These are phyloP conservation scores for Drosophila nigrodunni DNA, from an alignment of 1,140 invertebrate species.

Conservation along the genomic window DNA sequence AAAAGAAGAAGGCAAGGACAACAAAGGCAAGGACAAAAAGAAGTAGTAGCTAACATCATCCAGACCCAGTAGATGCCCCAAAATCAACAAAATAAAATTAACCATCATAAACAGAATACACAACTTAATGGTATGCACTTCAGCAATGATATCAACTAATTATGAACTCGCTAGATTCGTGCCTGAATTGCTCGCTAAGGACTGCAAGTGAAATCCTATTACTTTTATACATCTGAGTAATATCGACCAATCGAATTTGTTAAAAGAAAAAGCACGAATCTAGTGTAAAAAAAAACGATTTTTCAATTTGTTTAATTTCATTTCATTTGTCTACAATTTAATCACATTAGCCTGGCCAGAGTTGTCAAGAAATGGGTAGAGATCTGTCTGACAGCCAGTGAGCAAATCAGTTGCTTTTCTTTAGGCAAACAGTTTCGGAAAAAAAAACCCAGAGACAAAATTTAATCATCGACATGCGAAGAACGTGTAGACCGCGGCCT, in stretches of 20 bases:
- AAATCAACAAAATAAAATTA: no score
- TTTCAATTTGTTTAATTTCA: background rate
- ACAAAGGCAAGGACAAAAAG: slow-evolving; percentile 45
- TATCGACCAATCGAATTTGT: no score
- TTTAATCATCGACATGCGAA: slow-evolving; percentile 31
- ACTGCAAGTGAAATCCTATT: no score
- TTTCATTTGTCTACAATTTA: background rate
- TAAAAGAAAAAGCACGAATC: no score
- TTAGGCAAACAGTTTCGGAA: background rate
- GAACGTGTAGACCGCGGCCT: slow-evolving; percentile 42
- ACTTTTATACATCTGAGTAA: no score
- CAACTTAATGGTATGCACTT: background rate
- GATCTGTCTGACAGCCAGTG: background rate
- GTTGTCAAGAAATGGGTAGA: background rate
- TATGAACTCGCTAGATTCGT: slow-evolving; percentile 1
- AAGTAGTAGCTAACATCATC: slow-evolving; percentile 14
- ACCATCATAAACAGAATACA: background rate
- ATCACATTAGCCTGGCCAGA: slow-evolving; percentile 10
- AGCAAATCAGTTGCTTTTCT: slow-evolving; percentile 7
- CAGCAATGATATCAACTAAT: background rate
- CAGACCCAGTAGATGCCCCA: background rate
- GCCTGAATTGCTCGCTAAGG: background rate
- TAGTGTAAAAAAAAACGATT: background rate
- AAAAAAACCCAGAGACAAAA: background rate
- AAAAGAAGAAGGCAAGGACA: slow-evolving; percentile 10